These are phyloP conservation scores for Coracias cyanogaster DNA, from an alignment of 2,797 vertebrate genomes.

Conservation along the genomic window DNA sequence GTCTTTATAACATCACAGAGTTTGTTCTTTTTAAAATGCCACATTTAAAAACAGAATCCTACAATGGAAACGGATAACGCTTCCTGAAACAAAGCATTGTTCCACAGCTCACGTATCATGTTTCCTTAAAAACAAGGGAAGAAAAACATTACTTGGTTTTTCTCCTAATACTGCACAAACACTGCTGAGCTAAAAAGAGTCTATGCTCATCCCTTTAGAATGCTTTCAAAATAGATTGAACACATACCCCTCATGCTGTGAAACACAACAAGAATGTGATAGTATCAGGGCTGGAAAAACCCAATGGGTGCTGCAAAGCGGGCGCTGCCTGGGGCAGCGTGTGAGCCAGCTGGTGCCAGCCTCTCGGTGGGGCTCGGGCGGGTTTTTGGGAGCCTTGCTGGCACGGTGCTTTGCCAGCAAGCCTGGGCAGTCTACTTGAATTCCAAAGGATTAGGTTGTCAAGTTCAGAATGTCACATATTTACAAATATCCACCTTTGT, in stretches of 20 bases:
- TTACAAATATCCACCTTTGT: rapidly evolving
- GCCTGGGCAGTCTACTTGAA: not conserved
- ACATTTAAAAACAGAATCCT: slow-evolving; percentile 74
- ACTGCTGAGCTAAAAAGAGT: slow-evolving; percentile 64
- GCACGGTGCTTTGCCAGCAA: not conserved
- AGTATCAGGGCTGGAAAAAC: slow-evolving; percentile 65
- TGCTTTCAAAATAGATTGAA: slow-evolving; percentile 66
- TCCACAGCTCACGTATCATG: slow-evolving; percentile 68
- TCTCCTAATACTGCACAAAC: slow-evolving; percentile 71
- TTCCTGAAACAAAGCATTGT: slow-evolving; percentile 76
- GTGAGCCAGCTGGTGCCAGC: not conserved
- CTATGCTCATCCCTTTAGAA: slow-evolving; percentile 67
- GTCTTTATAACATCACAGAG: slow-evolving; percentile 76
- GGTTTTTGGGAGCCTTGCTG: not conserved
- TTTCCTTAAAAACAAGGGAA: slow-evolving; percentile 81
- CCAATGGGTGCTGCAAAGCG: not conserved
- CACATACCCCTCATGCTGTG: slow-evolving; percentile 31
- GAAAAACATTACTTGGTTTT: slow-evolving; percentile 76
- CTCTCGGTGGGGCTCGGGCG: not conserved
- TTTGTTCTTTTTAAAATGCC: slow-evolving; percentile 70
- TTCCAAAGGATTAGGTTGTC: not conserved
- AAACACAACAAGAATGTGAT: slow-evolving; percentile 67
- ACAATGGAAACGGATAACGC: slow-evolving; percentile 78
- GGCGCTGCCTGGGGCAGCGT: not conserved
- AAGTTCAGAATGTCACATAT: not conserved